Evolutionary conservation across 2,797 vertebrate species (phyloP), one percentile per base, ranked within the genome.

Genomic region (Microcaecilia unicolor): DNA sequence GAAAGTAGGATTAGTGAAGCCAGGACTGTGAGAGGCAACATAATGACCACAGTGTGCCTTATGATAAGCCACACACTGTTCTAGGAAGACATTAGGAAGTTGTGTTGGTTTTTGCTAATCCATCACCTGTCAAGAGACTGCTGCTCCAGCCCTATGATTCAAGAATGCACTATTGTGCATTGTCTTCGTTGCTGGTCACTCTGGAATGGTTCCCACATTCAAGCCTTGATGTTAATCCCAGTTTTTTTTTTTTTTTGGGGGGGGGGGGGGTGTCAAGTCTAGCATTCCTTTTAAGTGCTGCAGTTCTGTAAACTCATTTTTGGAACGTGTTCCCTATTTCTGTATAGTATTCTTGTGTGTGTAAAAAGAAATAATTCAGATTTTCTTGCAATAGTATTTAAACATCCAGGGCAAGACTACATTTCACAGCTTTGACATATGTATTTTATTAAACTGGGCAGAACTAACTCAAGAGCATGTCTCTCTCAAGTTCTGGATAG

Each of bases 41-140:
- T 57, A 58, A 65, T 37, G 56, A 45, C 48, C 13, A 21, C 61
- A 50, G 57, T 47, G 63, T 64, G 58, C 38, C 22, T 12, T 35
- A 48, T 64, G 55, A 30, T 56, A 37, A 54, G 45, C 27, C 31
- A 35, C 35, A 11, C 35, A 5, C 62, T 58, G 67, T 41, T 50
- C 60, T 54, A 61, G 34, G 61, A 72, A 67, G 54, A 54, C 40
- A 21, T 31, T 22, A 58, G 70, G 64, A 63, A 60, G 58, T 38
- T 41, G 55, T 47, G 46, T 37, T 10, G 46, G 61, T 47, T 28
- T 35, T 37, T 37, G 34, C 71, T 68, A 75, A 74, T 72, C 76
- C 75, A 70, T 78, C 77, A 73, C 70, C 79, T 77, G 77, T 76
- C 76, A 51, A 57, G 64, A 72, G 72, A 52, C 59, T 50, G 63